Base-by-base conservation (phyloP, 2,113 vertebrate species). In the Rhizomys pruinosus region DNA sequence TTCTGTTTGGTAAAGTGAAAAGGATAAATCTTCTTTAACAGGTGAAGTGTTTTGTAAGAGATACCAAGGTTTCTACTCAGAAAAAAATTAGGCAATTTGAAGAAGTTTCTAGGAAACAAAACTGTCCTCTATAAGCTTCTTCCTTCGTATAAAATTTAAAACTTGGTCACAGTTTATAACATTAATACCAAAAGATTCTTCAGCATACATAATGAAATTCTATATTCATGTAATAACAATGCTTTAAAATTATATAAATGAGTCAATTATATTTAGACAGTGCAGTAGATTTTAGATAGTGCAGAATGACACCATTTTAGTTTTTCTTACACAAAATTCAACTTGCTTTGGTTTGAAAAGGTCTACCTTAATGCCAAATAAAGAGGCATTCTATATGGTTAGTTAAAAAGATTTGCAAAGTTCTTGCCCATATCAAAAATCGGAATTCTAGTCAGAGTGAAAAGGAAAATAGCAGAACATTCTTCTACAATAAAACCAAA, bases 381-480 rank as follows among this genome's bases (percentile, higher is more conserved):
- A 84, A 96, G 23, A 93, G 85, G 22, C 13, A 42, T 63, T 89
- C 93, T 78, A 71, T 72, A 63, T 77, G 47, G 63, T 27, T 37
- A 47, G 55, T 78, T 84, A 22, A 64, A 77, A 93, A 93, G 59
- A 59, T 17, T 96, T 90, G 37, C 39, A 5, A n/a, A 23, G 44
- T 25, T 79, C 72, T 94, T 92, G 84, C 7, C 72, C 71, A 84
- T 9, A n/a, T 16, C 87, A 87, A 92, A 64, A 92, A 80, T 76
- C 47, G 93, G 80, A 87, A 94, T 95, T 87, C 29, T 61, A 92
- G 87, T 77, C 69, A 79, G 44, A 76, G 29, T 78, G 13, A 52
- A 88, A 94, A 92, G 32, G 57, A 59, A 93, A 73, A 44, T 11
- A 92, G 27, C 13, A 15, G 61, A 47, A 22, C 32, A 15, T 39